Evolutionary conservation across 2,113 vertebrate species (phyloP), one percentile per base, ranked within the genome.

Genomic region (Scomber colias): DNA sequence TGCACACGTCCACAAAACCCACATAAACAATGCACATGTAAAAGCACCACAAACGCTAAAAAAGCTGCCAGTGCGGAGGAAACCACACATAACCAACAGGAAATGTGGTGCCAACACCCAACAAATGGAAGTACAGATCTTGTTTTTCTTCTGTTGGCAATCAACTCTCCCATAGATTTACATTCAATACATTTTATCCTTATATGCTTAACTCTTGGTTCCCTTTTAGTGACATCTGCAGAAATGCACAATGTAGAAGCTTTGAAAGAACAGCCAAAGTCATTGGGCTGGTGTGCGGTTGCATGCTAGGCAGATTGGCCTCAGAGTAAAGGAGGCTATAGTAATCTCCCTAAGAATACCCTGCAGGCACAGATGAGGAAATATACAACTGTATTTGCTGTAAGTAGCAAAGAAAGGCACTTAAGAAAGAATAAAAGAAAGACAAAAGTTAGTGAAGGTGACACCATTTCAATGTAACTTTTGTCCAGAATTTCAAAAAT

Each of bases 341-440:
- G 83, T 89, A 86, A 86, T 30, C 76, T 82, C 44, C 57, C 83
- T 82, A 83, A 91, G 81, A 90, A 89, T 85, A 91, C 16, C 60
- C 83, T 56, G 77, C 81, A 81, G 60, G 83, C 71, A 75, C 71
- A 79, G 44, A 87, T 76, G 75, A 78, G 53, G 68, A 83, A 62
- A 77, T 69, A 72, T 40, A 60, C 76, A 67, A 63, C 19, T 77
- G n/a, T 53, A 50, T 51, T 73, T 60, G 62, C 67, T 70, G 17
- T 30, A 54, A 63, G 19, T 45, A 50, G 50, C 35, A 60, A 59
- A 60, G 51, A 21, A 55, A 45, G 31, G 30, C 45, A 60, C 15
- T 11, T 53, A 8, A 54, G 44, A 53, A 72, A 54, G 46, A 19
- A 35, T 17, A n/a, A 31, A 60, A 54, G 59, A 50, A 40, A 40